Evolutionary conservation across 2,113 vertebrate species (phyloP).

Genomic region (Damaliscus lunatus): DNA sequence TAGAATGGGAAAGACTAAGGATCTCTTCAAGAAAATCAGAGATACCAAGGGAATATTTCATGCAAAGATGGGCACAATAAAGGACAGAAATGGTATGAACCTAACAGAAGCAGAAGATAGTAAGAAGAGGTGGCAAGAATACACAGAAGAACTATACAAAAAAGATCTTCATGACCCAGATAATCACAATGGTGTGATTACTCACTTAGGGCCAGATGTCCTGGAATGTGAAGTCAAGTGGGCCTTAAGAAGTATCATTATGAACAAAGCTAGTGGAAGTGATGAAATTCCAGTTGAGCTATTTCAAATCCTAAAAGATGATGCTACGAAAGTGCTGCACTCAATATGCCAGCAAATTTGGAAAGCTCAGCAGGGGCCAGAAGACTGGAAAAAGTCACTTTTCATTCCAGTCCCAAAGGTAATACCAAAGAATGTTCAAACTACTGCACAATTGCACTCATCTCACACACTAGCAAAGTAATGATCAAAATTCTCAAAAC

Average conservation of each 20-base stretch:
- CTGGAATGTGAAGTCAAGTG: not conserved
- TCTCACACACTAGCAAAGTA: not conserved
- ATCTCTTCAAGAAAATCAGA: not conserved
- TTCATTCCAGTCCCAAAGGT: not conserved
- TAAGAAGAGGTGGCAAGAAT: not conserved
- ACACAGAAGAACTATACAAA: not conserved
- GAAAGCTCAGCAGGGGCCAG: not conserved
- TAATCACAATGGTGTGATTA: not conserved
- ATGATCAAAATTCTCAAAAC: not conserved
- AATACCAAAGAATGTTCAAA: not conserved
- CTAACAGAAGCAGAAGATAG: not conserved
- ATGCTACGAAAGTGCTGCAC: not conserved
- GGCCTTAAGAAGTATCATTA: not conserved
- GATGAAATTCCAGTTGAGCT: not conserved
- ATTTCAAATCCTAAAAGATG: not conserved
- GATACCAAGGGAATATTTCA: not conserved
- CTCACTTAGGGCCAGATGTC: not conserved
- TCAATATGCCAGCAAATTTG: not conserved
- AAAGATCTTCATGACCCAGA: not conserved
- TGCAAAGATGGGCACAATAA: not conserved
- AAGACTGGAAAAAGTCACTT: not conserved
- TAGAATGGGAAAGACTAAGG: not conserved
- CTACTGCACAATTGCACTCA: not conserved
- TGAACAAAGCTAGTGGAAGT: not conserved
- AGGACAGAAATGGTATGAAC: not conserved